Base-by-base conservation (phyloP, 2,113 vertebrate genomes). In the Dissostichus mawsoni region DNA sequence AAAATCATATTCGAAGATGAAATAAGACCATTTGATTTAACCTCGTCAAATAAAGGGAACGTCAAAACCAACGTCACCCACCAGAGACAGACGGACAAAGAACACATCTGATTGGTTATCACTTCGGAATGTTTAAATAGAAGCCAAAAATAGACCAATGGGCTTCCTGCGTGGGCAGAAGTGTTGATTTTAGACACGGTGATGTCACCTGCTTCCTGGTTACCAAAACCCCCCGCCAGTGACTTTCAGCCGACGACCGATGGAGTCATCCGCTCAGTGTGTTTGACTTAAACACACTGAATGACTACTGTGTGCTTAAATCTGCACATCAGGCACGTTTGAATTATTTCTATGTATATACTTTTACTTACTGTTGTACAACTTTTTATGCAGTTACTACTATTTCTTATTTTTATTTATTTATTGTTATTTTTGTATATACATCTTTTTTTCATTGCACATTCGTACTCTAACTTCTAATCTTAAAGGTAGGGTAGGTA, bases 131-230 rank as follows among this genome's bases (percentile, higher is more conserved):
- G 82, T 83, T 80, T 83, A 47, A 88, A 89, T 70, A 78, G 83
- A 71, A 29, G 23, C 76, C 81, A 52, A 82, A 91, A 92, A 93
- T 93, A 94, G 82, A 76, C 76, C 79, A 64, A 84, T 63, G 41
- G n/a, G 78, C 76, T 92, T 93, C 91, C 91, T 87, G 85, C 58
- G 69, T 89, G 84, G 84, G 63, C 76, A 41, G 7, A 5, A 2
- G 51, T 87, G 89, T 83, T 93, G 91, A 92, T 81, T 78, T 86
- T 83, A 86, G 80, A 33, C 72, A 14, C 16, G 33, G 57, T 93
- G 92, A 94, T 91, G 92, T 95, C 93, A 93, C 77, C 71, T 13
- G 81, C 78, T 93, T 93, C 88, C 92, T 85, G 77, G 29, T 5
- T 3, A 92, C 89, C 89, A 69, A 91, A 90, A 83, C 18, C 59